Percentiles rank a stretch among this genome's conserved stretches.
Evolutionary conservation across 2,113 vertebrate genomes (phyloP).

Genomic region (Mirounga angustirostris): DNA sequence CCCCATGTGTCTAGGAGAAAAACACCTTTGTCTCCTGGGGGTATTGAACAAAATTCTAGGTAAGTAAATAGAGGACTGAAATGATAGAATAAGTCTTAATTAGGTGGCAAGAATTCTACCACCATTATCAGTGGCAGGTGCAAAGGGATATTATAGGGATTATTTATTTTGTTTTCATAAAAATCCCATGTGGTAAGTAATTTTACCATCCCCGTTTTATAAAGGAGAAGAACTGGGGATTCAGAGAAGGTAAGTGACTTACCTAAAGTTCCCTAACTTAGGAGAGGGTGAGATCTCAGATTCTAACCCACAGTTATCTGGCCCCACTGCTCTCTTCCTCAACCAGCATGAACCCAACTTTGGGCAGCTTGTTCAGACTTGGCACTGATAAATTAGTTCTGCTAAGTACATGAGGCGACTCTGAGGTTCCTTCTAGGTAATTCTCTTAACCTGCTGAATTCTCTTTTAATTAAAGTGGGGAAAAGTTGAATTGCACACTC

Average conservation of each 20-base stretch:
- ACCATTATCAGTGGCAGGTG: neutral
- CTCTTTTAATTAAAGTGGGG: neutral
- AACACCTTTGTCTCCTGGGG: neutral
- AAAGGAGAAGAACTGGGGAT: neutral
- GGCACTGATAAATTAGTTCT: neutral
- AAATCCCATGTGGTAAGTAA: neutral
- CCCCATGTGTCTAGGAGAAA: neutral
- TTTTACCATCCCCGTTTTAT: neutral
- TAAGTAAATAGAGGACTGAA: neutral
- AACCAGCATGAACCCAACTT: neutral
- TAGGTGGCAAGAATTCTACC: neutral
- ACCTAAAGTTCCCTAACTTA: neutral
- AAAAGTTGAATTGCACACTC: neutral
- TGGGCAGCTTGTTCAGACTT: neutral
- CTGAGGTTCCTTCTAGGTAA: neutral
- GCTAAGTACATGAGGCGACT: neutral
- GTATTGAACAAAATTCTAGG: neutral
- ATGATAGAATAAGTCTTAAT: neutral
- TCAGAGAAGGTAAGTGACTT: neutral
- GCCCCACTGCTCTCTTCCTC: neutral
- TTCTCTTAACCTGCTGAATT: neutral
- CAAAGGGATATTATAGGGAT: neutral
- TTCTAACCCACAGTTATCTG: neutral
- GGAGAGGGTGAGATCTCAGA: neutral
- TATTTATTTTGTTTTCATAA: neutral